phyloP scores from a whole-genome alignment of 1,140 invertebrate species.

The Penaeus indicus region DNA sequence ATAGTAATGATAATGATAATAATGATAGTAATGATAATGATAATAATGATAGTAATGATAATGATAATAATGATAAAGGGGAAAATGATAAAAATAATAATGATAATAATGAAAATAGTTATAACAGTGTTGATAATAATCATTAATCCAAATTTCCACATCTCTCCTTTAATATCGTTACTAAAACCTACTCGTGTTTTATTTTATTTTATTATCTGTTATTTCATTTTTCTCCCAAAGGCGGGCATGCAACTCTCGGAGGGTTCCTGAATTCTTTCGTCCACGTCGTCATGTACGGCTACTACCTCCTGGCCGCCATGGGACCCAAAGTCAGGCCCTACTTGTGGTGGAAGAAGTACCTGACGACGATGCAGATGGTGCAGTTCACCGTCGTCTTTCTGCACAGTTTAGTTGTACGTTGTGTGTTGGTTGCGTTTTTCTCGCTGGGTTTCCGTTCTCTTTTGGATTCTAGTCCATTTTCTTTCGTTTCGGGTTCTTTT shows the following conservation, averaged over 20 bases:
- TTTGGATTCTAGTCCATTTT: too few relatives aligned
- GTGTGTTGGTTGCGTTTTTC: not conserved
- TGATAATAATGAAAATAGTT: too few relatives aligned
- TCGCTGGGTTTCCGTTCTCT: not conserved
- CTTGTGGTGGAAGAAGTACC: conserved; percentile 77
- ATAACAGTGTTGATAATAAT: too few relatives aligned
- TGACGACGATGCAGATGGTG: conserved; percentile 75
- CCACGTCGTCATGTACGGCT: conserved; percentile 77
- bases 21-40: too few relatives aligned
- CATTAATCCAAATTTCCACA: too few relatives aligned
- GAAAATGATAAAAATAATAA: too few relatives aligned
- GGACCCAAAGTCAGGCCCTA: conserved; percentile 74
- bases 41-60: too few relatives aligned
- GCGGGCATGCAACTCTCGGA: conserved; percentile 69
- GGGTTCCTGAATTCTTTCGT: conserved; percentile 74
- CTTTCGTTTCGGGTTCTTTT: not conserved
- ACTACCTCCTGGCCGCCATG: conserved; percentile 74
- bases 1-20: too few relatives aligned
- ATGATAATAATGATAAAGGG: too few relatives aligned
- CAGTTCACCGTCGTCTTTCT: conserved; percentile 67
- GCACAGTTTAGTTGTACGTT: conserved; percentile 50
- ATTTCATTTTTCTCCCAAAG: conserved; percentile 24
- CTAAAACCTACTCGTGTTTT: too few relatives aligned
- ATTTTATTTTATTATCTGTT: too few relatives aligned
- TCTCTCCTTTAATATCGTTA: too few relatives aligned